A percentile compares a stretch with the other conserved stretches of the same genome.
These are phyloP conservation scores for Sarcoramphus papa DNA, from an alignment of 2,797 vertebrate genomes.

Conservation along the genomic window DNA sequence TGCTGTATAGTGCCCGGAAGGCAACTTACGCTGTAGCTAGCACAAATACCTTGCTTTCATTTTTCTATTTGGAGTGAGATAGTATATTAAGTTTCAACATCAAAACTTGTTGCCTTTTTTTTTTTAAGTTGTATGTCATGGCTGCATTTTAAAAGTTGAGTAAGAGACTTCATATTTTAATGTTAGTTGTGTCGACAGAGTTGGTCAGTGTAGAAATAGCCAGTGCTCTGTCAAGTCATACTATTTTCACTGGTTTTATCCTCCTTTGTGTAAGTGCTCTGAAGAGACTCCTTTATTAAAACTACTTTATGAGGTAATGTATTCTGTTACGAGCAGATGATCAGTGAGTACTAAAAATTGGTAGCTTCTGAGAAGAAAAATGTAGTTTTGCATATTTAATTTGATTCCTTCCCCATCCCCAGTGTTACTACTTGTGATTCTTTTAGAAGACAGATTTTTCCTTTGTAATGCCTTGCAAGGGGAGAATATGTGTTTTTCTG, in stretches of 20 bases:
- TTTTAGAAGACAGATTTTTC: background rate
- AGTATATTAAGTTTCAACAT: background rate
- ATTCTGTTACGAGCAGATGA: background rate
- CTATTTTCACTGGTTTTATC: background rate
- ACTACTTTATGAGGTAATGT: background rate
- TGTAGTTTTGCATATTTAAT: background rate
- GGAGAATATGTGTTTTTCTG: background rate
- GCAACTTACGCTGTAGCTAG: background rate
- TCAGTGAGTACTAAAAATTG: background rate
- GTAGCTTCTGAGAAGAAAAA: background rate
- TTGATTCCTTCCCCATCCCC: background rate
- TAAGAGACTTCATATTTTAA: background rate
- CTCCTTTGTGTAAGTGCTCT: background rate
- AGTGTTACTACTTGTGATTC: background rate
- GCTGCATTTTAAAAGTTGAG: background rate
- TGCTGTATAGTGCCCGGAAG: background rate
- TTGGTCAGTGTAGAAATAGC: background rate
- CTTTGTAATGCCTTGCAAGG: background rate
- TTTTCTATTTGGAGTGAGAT: background rate
- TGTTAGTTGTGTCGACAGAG: background rate
- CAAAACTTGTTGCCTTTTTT: background rate
- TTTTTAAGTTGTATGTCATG: fast-evolving
- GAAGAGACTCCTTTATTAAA: background rate
- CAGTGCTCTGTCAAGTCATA: background rate
- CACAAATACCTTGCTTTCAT: background rate